These are phyloP conservation scores for Trachemys scripta DNA, from an alignment of 2,113 vertebrate genomes.

Conservation along the genomic window DNA sequence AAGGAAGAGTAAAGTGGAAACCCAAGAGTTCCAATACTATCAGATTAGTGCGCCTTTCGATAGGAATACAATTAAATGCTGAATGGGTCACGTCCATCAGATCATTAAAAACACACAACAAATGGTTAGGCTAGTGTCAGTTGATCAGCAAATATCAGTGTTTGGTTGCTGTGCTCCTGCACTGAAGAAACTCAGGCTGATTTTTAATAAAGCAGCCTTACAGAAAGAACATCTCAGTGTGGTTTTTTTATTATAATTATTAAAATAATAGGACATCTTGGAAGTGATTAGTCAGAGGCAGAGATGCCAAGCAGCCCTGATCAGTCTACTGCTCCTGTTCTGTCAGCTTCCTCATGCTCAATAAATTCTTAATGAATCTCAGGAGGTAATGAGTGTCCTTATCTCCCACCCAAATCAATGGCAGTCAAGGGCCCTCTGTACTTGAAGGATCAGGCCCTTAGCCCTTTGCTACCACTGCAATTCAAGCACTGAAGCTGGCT, in stretches of 20 bases:
- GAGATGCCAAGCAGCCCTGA: slow-evolving; percentile 12
- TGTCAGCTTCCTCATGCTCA: slow-evolving; percentile 24
- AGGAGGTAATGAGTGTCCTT: neutral
- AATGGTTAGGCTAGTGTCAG: neutral
- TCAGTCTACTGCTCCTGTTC: neutral
- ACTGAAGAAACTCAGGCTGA: neutral
- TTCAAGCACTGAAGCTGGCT: slow-evolving; percentile 13
- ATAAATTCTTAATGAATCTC: slow-evolving; percentile 50
- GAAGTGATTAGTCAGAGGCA: slow-evolving; percentile 47
- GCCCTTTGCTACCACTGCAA: slow-evolving; percentile 17
- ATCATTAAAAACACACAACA: neutral
- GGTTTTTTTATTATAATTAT: neutral
- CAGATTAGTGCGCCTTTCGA: neutral
- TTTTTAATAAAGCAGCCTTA: slow-evolving; percentile 19
- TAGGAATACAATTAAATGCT: neutral
- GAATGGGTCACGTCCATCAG: neutral
- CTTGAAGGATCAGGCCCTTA: slow-evolving; percentile 27
- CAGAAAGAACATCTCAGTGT: neutral
- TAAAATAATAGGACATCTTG: slow-evolving; percentile 63
- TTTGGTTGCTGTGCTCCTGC: neutral
- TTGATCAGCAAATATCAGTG: neutral
- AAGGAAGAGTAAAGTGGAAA: slow-evolving; percentile 51
- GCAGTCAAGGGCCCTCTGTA: slow-evolving; percentile 50
- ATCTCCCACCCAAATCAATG: slow-evolving; percentile 49
- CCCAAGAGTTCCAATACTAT: slow-evolving; percentile 16